A percentile compares a stretch with the other conserved stretches of the same genome.
Conservation (phyloP, 2,797 vertebrate genomes). For the Buceros bicornis region DNA sequence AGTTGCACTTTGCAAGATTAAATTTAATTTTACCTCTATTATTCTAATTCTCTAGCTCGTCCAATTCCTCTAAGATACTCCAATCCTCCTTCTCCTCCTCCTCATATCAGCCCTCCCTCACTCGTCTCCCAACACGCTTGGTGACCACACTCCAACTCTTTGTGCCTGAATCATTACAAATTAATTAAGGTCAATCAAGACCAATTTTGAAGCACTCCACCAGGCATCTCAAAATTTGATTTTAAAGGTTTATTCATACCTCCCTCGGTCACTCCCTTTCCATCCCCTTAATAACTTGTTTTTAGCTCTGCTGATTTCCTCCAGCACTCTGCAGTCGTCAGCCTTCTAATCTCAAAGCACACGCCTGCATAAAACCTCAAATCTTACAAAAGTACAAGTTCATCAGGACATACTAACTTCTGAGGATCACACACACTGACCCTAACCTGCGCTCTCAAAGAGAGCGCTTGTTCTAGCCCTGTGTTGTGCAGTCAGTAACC, state of each 20-base stretch:
- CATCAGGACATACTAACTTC: not conserved
- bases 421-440: rapidly evolving
- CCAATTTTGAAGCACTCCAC: not conserved
- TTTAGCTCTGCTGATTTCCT: not conserved
- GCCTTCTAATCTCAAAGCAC: not conserved
- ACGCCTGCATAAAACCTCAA: not conserved
- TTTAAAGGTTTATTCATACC: not conserved
- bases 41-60: not conserved
- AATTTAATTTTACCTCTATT: not conserved
- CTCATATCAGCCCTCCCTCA: not conserved
- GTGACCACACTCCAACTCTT: not conserved
- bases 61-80: not conserved
- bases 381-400: not conserved
- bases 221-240: not conserved
- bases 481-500: not conserved
- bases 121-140: not conserved
- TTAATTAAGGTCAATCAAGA: conserved; percentile 15
- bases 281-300: not conserved
- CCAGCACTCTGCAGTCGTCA: not conserved
- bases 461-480: not conserved
- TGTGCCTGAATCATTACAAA: not conserved
- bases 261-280: not conserved
- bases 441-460: not conserved
- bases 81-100: not conserved
- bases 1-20: conserved; percentile 16